phyloP scores from a whole-genome alignment of 2,888 invertebrate genomes.

The Xestia c-nigrum region DNA sequence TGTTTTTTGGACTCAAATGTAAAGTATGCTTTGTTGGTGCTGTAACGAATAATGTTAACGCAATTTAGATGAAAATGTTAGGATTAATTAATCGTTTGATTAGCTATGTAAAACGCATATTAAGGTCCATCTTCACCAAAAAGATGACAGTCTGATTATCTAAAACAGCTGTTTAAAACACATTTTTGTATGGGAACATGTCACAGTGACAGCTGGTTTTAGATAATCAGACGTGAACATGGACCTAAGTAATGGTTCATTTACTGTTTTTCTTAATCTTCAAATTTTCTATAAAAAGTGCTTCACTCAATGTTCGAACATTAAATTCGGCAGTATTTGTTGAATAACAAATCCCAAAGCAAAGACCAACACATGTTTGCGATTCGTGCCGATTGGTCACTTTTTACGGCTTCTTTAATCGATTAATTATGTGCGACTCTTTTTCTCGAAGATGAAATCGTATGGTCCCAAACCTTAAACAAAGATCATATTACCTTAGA shows the following conservation, averaged over 20 bases:
- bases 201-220: too few species aligned
- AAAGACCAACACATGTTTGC: background rate
- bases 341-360: background rate
- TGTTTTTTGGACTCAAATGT: constrained; percentile 31
- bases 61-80: constrained; percentile 49
- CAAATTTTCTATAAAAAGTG: background rate
- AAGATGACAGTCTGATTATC: too few species aligned
- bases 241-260: constrained; percentile 5
- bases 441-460: background rate
- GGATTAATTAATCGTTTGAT: constrained; percentile 43
- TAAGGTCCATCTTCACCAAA: too few species aligned
- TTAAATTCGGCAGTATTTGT: background rate
- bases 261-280: background rate
- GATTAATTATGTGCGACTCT: background rate
- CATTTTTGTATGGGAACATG: too few species aligned
- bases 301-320: background rate
- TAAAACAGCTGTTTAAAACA: too few species aligned
- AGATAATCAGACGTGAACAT: too few species aligned
- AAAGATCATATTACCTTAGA: background rate
- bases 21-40: constrained; percentile 40
- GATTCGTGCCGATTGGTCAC: background rate
- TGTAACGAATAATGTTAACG: constrained; percentile 55
- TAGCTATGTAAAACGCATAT: constrained; percentile 2
- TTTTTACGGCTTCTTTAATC: background rate
- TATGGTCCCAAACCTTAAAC: background rate